These are phyloP conservation scores for Saxidomus purpurata DNA, from an alignment of 1,140 invertebrate species.

Conservation along the genomic window DNA sequence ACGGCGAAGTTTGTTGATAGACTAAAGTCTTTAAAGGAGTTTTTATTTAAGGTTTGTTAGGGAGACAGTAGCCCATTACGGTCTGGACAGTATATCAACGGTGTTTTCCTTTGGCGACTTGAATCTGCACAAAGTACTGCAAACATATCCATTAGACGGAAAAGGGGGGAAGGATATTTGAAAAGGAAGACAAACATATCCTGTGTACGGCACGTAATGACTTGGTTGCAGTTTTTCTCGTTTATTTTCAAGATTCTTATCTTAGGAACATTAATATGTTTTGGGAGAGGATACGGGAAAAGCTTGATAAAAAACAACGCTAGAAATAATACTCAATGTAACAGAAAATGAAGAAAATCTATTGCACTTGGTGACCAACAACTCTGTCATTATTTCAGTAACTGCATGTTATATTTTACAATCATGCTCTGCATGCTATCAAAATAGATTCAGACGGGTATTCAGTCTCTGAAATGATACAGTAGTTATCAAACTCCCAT, in stretches of 20 bases:
- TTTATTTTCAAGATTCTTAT: background rate
- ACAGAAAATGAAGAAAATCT: too few relatives aligned
- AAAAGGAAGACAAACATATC: background rate
- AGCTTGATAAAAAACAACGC: background rate
- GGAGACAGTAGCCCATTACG: slow-evolving; percentile 7
- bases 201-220: background rate
- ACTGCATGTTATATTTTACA: too few relatives aligned
- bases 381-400: too few relatives aligned
- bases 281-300: background rate
- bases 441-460: too few relatives aligned
- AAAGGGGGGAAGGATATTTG: background rate
- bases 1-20: slow-evolving; percentile 34
- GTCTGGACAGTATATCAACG: slow-evolving; percentile 25
- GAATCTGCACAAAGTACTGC: slow-evolving; percentile 16
- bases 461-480: too few relatives aligned
- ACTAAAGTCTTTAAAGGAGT: slow-evolving; percentile 25
- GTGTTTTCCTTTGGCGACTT: slow-evolving; percentile 9
- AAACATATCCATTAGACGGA: slow-evolving; percentile 21
- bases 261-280: background rate
- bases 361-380: too few relatives aligned
- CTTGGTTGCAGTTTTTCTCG: background rate
- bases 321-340: too few relatives aligned
- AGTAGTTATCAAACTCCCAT: too few relatives aligned
- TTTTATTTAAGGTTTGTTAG: slow-evolving; percentile 8
- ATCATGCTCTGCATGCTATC: too few relatives aligned